Base-by-base conservation (phyloP, 92 coral and sea anemone species). In the Porites divaricata region DNA sequence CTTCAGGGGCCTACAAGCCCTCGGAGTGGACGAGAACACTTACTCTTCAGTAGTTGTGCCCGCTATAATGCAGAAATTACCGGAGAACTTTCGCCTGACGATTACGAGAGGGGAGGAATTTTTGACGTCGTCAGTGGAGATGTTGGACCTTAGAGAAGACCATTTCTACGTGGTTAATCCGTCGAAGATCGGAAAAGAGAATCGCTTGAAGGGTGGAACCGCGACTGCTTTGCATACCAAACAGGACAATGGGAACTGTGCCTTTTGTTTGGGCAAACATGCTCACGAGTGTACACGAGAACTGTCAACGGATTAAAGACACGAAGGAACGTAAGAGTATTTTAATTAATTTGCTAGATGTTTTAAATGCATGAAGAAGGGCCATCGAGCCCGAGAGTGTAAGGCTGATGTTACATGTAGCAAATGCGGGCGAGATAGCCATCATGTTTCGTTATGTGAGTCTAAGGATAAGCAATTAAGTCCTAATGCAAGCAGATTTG, bases 31-130 rank as follows among this genome's bases (percentile, higher is more conserved):
- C 64, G 86, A 88, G 48, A 63, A 26, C 24, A 56, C 85, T 2
- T 89, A 89, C 69, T 89, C 86, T 10, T 50, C 82, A 1, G 86
- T 89, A 59, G 93, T 89, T 53, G 90, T 89, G 4, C 87, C 90
- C 50, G 72, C 78, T 48, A 65, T 88, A 7, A 65, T 87, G 70
- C 82, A 81, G 72, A 90, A 88, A 66, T 25, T 90, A 63, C 86
- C 91, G 14, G 88, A 72, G n/a, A 48, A 80, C 74, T 83, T 91
- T 70, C 74, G 87, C 19, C 74, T 88, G 66, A 83, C 91, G 0
- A 91, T 88, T 8, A 88, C 92, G 52, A 88, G 94, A 53, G 91
- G 88, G 3, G 57, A 12, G 45, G 84, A 80, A 54, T 84, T 88
- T 62, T 23, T 70, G 48, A 66, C 52, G 62, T 91, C 89, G 15